These are phyloP conservation scores for Callitettix versicolor DNA, from an alignment of 1,140 invertebrate genomes.

Conservation along the genomic window DNA sequence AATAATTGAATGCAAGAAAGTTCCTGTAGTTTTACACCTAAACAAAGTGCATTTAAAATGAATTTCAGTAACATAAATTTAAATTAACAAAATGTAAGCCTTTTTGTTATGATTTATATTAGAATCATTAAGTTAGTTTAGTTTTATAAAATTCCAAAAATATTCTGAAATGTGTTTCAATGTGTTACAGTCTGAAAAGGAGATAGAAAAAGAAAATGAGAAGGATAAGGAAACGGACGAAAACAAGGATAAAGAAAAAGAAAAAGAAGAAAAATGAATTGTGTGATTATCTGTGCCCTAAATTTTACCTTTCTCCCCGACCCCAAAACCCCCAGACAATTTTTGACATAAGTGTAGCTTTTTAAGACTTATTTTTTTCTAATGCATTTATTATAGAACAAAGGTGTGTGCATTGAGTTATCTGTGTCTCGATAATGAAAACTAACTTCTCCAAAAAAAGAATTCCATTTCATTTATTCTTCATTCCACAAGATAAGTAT, in stretches of 20 bases:
- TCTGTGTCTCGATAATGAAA: slow-evolving; percentile 5
- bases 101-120: too few relatives aligned
- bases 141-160: too few relatives aligned
- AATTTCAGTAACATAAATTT: too few relatives aligned
- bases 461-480: slow-evolving; percentile 19
- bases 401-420: slow-evolving; percentile 4
- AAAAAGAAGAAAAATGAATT: slow-evolving; percentile 23
- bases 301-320: slow-evolving; percentile 2
- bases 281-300: neutral
- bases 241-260: slow-evolving; percentile 24
- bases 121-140: too few relatives aligned
- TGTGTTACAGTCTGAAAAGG: slow-evolving; percentile 26
- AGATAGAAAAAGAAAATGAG: slow-evolving; percentile 24
- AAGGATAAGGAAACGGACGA: slow-evolving; percentile 25
- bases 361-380: slow-evolving; percentile 15
- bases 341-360: slow-evolving; percentile 16
- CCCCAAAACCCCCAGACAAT: slow-evolving; percentile 1
- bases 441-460: slow-evolving; percentile 5
- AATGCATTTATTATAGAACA: slow-evolving; percentile 12
- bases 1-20: too few relatives aligned
- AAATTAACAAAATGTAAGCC: too few relatives aligned
- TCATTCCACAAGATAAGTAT: slow-evolving; percentile 18
- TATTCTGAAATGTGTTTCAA: too few relatives aligned
- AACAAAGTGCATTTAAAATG: too few relatives aligned
- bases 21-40: too few relatives aligned